These are phyloP conservation scores for Otolemur crassicaudatus DNA, from an alignment of 2,797 vertebrate genomes.

Conservation along the genomic window DNA sequence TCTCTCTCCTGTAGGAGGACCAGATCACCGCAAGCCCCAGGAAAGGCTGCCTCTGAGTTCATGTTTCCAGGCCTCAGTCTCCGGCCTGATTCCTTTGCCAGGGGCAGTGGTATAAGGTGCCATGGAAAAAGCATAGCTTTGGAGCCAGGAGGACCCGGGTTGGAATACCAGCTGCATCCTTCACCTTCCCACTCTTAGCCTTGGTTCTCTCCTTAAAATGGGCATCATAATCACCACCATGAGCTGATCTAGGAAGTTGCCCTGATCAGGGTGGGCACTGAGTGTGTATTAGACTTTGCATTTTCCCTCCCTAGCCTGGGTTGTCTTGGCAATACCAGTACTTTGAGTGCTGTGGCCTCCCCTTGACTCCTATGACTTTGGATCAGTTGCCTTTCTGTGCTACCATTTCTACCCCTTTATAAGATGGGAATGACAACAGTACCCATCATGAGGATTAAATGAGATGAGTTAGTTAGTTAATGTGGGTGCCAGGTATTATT, in stretches of 20 bases:
- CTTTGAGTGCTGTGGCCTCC: background rate
- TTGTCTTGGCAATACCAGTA: slow-evolving; percentile 23
- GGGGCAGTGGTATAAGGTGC: background rate
- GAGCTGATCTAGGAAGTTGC: background rate
- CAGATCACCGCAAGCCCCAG: background rate
- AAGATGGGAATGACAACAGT: background rate
- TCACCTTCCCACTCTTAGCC: background rate
- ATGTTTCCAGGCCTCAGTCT: background rate
- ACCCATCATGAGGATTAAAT: slow-evolving; percentile 9
- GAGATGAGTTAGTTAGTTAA: background rate
- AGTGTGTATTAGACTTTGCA: slow-evolving; percentile 18
- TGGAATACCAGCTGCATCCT: background rate
- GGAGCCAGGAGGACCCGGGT: background rate
- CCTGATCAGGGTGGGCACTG: background rate
- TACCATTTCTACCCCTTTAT: slow-evolving; percentile 29
- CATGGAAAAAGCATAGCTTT: background rate
- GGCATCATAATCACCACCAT: background rate
- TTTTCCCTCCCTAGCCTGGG: background rate
- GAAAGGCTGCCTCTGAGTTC: slow-evolving; percentile 15
- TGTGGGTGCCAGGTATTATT: background rate
- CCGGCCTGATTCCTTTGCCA: slow-evolving; percentile 3
- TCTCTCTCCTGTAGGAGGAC: background rate
- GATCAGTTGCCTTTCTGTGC: slow-evolving; percentile 3
- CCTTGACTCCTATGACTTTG: slow-evolving; percentile 1
- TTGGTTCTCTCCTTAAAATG: slow-evolving; percentile 49